Evolutionary conservation across 1,140 invertebrate genomes (phyloP), one percentile per base, ranked within the genome.

Genomic region (Nasonia giraulti): DNA sequence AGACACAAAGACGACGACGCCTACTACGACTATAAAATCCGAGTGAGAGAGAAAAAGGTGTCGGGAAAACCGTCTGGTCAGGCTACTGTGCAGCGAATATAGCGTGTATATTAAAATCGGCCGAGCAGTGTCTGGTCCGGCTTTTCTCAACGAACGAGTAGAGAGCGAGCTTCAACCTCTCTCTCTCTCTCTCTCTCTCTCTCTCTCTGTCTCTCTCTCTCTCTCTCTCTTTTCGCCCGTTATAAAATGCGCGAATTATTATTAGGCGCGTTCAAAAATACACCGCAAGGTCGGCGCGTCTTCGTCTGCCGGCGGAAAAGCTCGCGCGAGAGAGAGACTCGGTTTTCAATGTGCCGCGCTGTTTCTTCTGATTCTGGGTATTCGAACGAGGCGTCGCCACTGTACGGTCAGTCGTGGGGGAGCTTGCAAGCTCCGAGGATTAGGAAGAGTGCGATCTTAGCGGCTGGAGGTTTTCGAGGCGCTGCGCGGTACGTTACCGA

Each of bases 181-280:
- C 69, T 73, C 27, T 86, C 80, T 11, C 69, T 83, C 76, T 85
- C 68, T 83, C 68, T 80, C 73, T 44, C 33, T 55, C 77, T 87
- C 69, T 83, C n/a, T n/a, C 40, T 33, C 69, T 74, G 47, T 73
- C 27, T 86, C 80, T 11, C 69, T 83, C 76, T 85, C 68, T 83
- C 68, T 80, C 73, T 44, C 33, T 55, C 77, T 87, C 69, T 83
- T 79, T 82, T 71, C 31, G 69, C 23, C 69, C 55, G 88, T 92
- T 93, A 92, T 92, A 93, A 93, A 92, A 92, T 91, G 89, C 87
- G 90, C 89, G 86, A 88, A 88, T 91, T 93, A 92, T 92, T 93
- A 92, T 93, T 93, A 92, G 91, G 89, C 87, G 82, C 85, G 87
- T 86, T 89, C 89, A 89, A 91, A 92, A 93, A 85, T 85, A 93